Base-by-base conservation (phyloP, 2,888 invertebrate species). In the Zonitis immaculata region DNA sequence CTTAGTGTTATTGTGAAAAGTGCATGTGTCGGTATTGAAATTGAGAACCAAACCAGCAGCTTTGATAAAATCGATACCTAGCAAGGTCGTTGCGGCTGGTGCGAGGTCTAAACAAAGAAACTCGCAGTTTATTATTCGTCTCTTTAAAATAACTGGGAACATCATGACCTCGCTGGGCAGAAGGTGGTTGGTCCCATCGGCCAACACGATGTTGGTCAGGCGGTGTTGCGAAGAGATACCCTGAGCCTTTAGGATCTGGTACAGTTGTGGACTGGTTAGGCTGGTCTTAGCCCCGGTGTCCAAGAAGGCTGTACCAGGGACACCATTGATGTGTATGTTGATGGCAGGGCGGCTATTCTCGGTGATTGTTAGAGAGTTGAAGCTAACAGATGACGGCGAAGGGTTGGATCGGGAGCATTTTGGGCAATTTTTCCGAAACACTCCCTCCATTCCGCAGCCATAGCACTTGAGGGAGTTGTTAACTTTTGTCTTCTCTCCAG, bases 21-120 rank as follows among this genome's bases (percentile, higher is more conserved):
- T 16, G 16, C 47, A 43, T 28, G n/a, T 42, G n/a, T 7, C 16
- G 11, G 14, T 25, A 18, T n/a, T n/a, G 4, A 52, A 22, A 18
- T 52, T 27, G 4, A 52, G 11, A 2, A 47, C 26, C 6, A 52
- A 18, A 2, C 45, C 30, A 16, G 47, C 43, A n/a, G 42, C 30
- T 9, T 25, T 44, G n/a, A 47, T 43, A 8, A 48, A 52, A 30
- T 52, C 52, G 7, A 48, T 27, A 6, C 48, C 52, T 2, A 52
- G 25, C 7, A 52, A 32, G 14, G 48, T 52, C 32, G 47, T 43
- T 7, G 22, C 27, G 7, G 47, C 42, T 11, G 25, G n/a, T n/a
- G 45, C n/a, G n/a, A n/a, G n/a, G n/a, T n/a, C n/a, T n/a, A n/a
- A n/a, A n/a, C n/a, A n/a, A n/a, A n/a, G n/a, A n/a, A n/a, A n/a